A percentile compares a stretch with the other conserved stretches of the same genome.
Evolutionary conservation across 30 jellyfish, hydroid and myxozoan genomes (phyloP).

Genomic region (Hydractinia symbiolongicarpus): DNA sequence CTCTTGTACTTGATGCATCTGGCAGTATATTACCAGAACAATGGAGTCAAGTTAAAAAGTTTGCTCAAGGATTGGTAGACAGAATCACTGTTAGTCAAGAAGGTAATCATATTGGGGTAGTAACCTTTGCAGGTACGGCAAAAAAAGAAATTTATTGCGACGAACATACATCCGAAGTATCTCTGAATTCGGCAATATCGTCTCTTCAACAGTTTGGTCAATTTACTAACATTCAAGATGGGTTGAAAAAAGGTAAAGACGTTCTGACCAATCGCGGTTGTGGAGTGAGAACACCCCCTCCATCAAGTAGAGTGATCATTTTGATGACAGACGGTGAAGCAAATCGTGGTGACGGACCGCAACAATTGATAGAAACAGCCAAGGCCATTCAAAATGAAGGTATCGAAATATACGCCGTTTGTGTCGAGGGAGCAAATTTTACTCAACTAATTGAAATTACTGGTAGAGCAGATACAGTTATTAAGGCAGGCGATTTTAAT

Average conservation of each 20-base stretch:
- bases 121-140: neutral
- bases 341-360: conserved; percentile 16
- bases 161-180: neutral
- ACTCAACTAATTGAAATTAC: neutral
- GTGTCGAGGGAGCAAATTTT: conserved; percentile 17
- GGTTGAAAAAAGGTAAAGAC: conserved; percentile 1
- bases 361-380: neutral
- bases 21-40: neutral
- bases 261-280: conserved; percentile 4
- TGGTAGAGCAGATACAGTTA: conserved; percentile 2
- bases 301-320: conserved; percentile 12
- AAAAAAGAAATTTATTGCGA: neutral
- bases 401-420: conserved; percentile 1
- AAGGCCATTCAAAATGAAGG: neutral
- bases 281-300: neutral
- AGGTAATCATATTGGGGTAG: neutral
- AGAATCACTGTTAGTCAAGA: neutral
- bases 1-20: conserved; percentile 13
- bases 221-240: conserved; percentile 13
- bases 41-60: neutral
- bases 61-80: neutral
- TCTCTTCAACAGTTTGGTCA: neutral
- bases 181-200: neutral
- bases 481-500: neutral
- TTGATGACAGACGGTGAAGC: conserved; percentile 21